Conservation (phyloP, 1,140 invertebrate species). For the Drosophila guanche region DNA sequence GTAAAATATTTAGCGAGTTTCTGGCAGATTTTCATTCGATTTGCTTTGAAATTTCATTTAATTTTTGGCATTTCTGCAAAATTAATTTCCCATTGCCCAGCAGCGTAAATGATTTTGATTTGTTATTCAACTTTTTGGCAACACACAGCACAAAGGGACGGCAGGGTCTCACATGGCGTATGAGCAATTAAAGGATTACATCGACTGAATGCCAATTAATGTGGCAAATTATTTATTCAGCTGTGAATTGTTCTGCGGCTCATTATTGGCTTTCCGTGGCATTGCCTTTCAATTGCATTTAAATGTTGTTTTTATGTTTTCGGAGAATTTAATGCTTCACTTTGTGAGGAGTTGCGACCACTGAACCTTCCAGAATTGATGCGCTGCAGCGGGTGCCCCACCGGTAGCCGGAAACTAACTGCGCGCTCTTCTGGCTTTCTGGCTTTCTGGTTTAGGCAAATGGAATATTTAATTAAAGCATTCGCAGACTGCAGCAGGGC, state of each 20-base stretch:
- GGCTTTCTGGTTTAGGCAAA: slow-evolving; percentile 74
- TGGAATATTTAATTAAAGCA: slow-evolving; percentile 83
- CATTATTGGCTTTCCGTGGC: slow-evolving; percentile 61
- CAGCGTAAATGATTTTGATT: slow-evolving; percentile 15
- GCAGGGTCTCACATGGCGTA: slow-evolving; percentile 41
- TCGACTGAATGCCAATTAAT: slow-evolving; percentile 72
- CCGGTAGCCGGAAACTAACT: slow-evolving; percentile 55
- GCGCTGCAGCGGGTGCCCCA: slow-evolving; percentile 11
- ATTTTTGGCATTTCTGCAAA: slow-evolving; percentile 13
- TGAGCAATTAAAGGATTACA: slow-evolving; percentile 71
- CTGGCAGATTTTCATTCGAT: background rate
- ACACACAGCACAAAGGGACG: background rate
- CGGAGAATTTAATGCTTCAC: slow-evolving; percentile 36
- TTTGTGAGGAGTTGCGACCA: slow-evolving; percentile 15
- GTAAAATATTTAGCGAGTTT: background rate
- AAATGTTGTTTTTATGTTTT: slow-evolving; percentile 50
- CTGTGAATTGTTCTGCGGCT: slow-evolving; percentile 76
- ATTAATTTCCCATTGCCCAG: slow-evolving; percentile 38
- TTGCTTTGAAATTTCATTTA: slow-evolving; percentile 10
- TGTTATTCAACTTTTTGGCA: slow-evolving; percentile 33
- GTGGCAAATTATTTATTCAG: slow-evolving; percentile 76
- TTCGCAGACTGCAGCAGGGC: slow-evolving; percentile 50
- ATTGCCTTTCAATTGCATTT: slow-evolving; percentile 56
- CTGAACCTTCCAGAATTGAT: slow-evolving; percentile 29
- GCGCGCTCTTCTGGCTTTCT: slow-evolving; percentile 55